These are phyloP conservation scores for Salmo trutta DNA, from an alignment of 2,797 vertebrate species.

Conservation along the genomic window DNA sequence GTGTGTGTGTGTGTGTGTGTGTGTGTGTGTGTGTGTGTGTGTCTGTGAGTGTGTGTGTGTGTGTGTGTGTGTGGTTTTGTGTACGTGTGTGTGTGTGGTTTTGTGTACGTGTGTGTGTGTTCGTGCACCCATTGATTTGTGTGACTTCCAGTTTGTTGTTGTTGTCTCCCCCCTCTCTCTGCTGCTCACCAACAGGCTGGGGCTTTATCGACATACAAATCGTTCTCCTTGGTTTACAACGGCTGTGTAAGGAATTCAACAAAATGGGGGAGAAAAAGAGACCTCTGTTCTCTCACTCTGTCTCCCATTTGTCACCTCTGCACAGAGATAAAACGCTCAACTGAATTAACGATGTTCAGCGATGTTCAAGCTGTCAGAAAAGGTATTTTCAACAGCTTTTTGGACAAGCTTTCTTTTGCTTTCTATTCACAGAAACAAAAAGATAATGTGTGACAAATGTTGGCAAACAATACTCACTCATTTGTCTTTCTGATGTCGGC, in stretches of 20 bases:
- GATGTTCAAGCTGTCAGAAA: slow-evolving; percentile 19
- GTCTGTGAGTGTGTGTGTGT: slow-evolving; percentile 8
- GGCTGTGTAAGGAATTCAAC: slow-evolving; percentile 55
- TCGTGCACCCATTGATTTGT: neutral
- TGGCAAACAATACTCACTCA: neutral
- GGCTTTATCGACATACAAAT: slow-evolving; percentile 49
- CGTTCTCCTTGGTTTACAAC: slow-evolving; percentile 50
- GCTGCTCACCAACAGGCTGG: slow-evolving; percentile 34
- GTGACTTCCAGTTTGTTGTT: slow-evolving; percentile 56
- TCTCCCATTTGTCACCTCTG: slow-evolving; percentile 30
- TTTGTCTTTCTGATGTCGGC: neutral
- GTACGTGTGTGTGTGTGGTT: neutral
- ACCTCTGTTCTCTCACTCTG: slow-evolving; percentile 57
- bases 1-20: slow-evolving; percentile 10
- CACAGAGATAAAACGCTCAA: slow-evolving; percentile 26
- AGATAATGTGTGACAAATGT: neutral
- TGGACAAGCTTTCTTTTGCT: neutral
- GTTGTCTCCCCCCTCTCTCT: slow-evolving; percentile 34
- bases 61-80: slow-evolving; percentile 9
- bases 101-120: neutral
- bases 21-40: neutral
- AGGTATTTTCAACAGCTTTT: neutral
- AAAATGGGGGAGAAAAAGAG: slow-evolving; percentile 40
- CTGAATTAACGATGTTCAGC: slow-evolving; percentile 30
- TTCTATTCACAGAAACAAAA: neutral